phyloP scores from a whole-genome alignment of 1,140 invertebrate genomes.

The Drosophila tristis region DNA sequence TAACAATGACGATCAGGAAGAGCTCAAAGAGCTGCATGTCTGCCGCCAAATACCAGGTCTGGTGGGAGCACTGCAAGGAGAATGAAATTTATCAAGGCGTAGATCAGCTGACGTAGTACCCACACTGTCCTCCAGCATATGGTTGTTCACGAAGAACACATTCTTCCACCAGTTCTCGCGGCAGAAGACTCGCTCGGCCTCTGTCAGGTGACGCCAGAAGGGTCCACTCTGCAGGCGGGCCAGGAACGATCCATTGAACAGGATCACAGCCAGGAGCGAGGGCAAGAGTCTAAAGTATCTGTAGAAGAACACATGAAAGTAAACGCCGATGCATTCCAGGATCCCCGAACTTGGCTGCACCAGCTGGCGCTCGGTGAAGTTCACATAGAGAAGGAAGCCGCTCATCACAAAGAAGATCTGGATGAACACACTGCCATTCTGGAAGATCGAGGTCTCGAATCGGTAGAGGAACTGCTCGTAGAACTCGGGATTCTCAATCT shows the following conservation, averaged over 20 bases:
- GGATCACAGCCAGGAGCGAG: constrained; percentile 84
- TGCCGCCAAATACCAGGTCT: constrained; percentile 90
- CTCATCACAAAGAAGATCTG: constrained; percentile 86
- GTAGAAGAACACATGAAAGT: constrained; percentile 77
- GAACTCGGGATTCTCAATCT: constrained; percentile 69
- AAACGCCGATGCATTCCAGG: constrained; percentile 41
- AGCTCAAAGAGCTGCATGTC: constrained; percentile 90
- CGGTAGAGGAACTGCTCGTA: constrained; percentile 64
- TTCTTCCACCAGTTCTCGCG: constrained; percentile 88
- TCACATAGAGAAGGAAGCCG: constrained; percentile 85
- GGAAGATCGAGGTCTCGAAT: constrained; percentile 74
- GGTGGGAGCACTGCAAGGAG: constrained; percentile 87
- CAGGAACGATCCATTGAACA: constrained; percentile 85
- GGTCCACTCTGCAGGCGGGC: constrained; percentile 84
- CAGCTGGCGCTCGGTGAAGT: constrained; percentile 78
- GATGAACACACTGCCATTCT: constrained; percentile 85
- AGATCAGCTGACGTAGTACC: constrained; percentile 9
- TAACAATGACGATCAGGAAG: constrained; percentile 85
- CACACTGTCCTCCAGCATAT: constrained; percentile 79
- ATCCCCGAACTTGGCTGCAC: constrained; percentile 28
- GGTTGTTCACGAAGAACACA: constrained; percentile 88
- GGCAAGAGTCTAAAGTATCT: constrained; percentile 86
- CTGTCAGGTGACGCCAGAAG: constrained; percentile 84
- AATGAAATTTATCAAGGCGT: background rate
- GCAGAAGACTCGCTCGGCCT: constrained; percentile 85